A percentile compares a stretch with the other conserved stretches of the same genome.
These are phyloP conservation scores for Glossosoma conforme DNA, from an alignment of 1,140 invertebrate genomes.

Conservation along the genomic window DNA sequence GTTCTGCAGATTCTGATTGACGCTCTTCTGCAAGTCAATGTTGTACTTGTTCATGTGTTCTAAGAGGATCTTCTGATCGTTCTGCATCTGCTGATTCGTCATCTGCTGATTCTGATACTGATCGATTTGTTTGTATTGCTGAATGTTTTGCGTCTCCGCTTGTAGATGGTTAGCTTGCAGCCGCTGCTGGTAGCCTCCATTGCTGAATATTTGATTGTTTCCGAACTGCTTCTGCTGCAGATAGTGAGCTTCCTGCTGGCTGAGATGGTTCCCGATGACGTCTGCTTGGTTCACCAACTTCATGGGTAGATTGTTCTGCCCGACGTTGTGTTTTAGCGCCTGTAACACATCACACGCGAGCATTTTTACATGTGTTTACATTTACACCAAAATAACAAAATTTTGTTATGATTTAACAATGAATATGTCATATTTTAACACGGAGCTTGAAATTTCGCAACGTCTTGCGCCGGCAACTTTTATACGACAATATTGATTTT, in stretches of 20 bases:
- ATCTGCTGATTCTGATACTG: constrained; percentile 42
- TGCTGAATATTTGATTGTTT: constrained; percentile 27
- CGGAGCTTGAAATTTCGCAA: no score
- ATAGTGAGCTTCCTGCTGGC: constrained; percentile 48
- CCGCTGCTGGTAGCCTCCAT: constrained; percentile 39
- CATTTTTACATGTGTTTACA: no score
- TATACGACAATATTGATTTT: no score
- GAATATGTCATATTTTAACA: no score
- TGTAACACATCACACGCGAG: constrained; percentile 34
- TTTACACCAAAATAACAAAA: no score
- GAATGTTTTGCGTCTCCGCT: constrained; percentile 24
- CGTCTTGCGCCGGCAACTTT: no score
- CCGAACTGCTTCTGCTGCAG: constrained; percentile 40
- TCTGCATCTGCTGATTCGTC: constrained; percentile 33
- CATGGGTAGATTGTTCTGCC: constrained; percentile 49
- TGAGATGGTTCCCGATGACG: constrained; percentile 45
- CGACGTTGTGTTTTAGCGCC: constrained; percentile 47
- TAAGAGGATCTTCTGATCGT: constrained; percentile 44
- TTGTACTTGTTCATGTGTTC: constrained; percentile 44
- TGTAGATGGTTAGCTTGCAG: constrained; percentile 41
- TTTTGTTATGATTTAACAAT: no score
- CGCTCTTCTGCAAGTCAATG: constrained; percentile 27
- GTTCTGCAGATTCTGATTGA: constrained; percentile 28
- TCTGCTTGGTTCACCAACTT: constrained; percentile 48
- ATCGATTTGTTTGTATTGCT: constrained; percentile 44